Evolutionary conservation across 2,113 vertebrate genomes (phyloP).

Genomic region (Phalacrocorax pelagicus): DNA sequence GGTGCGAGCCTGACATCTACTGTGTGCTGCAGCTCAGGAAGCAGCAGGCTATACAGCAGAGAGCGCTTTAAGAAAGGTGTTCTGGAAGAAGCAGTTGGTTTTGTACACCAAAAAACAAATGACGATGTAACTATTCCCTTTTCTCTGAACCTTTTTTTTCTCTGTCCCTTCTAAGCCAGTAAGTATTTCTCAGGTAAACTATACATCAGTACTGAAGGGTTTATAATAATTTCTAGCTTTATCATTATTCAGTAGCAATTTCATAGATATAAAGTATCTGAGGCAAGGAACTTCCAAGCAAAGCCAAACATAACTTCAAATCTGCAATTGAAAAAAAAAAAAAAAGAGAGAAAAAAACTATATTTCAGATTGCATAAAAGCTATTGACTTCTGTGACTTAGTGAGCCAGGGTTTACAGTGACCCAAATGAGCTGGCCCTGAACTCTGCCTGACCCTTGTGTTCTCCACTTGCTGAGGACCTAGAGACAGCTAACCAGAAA

Average conservation of each 20-base stretch:
- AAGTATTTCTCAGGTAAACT: background rate
- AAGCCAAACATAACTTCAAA: background rate
- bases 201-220: background rate
- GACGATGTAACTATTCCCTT: fast-evolving
- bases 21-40: background rate
- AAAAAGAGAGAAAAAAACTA: too few relatives aligned
- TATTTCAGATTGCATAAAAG: background rate
- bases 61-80: fast-evolving
- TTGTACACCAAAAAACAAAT: background rate
- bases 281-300: background rate
- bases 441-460: background rate
- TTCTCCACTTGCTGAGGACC: background rate
- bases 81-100: background rate
- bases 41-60: fast-evolving
- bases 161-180: background rate
- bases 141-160: fast-evolving
- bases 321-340: background rate
- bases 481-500: background rate
- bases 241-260: background rate
- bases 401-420: background rate
- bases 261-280: background rate
- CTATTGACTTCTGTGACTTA: too few relatives aligned
- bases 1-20: background rate
- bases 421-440: background rate
- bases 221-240: background rate